Conservation (phyloP, 2,113 vertebrate genomes). For the Phyllostomus discolor region DNA sequence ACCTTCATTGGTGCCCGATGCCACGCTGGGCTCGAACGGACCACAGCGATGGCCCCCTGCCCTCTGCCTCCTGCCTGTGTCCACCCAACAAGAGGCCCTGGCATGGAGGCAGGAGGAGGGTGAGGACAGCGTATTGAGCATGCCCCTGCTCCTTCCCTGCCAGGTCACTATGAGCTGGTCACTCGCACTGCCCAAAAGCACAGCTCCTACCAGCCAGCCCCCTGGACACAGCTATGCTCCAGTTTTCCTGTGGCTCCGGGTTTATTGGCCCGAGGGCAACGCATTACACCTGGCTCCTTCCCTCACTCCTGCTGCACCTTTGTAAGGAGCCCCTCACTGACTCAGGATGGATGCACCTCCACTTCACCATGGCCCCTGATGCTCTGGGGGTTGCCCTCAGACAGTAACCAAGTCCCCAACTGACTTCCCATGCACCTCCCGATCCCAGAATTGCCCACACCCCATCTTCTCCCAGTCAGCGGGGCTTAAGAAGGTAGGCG, state of each 20-base stretch:
- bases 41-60: rapidly evolving
- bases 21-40: not conserved
- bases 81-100: not conserved
- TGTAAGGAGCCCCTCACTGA: not conserved
- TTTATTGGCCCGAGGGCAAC: rapidly evolving
- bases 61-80: not conserved
- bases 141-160: not conserved
- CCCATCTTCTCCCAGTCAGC: not conserved
- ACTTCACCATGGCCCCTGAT: not conserved
- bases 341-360: not conserved
- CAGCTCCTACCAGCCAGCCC: not conserved
- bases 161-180: not conserved
- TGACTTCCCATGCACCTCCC: not conserved
- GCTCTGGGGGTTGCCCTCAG: not conserved
- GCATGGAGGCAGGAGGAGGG: not conserved
- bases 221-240: not conserved
- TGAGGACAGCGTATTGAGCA: not conserved
- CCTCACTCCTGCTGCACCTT: not conserved
- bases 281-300: not conserved
- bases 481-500: not conserved
- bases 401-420: not conserved
- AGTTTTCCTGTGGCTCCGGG: too few species aligned
- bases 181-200: not conserved
- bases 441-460: not conserved
- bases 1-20: rapidly evolving